Conservation (phyloP, 1,140 invertebrate species). For the Neuroterus valhalla region DNA sequence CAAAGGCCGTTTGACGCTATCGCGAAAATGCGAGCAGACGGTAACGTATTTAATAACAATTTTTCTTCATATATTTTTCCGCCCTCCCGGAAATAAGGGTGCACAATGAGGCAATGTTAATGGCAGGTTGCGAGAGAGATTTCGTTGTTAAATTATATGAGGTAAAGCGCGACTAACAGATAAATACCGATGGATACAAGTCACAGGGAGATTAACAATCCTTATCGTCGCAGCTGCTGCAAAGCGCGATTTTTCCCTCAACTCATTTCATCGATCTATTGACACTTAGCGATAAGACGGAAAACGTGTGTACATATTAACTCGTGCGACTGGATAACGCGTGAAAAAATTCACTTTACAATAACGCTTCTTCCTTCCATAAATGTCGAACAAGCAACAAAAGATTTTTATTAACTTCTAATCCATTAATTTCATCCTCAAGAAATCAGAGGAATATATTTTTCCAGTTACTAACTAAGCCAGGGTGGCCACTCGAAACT, state of each 20-base stretch:
- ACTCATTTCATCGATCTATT: constrained; percentile 23
- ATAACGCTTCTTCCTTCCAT: constrained; percentile 14
- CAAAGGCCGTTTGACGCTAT: constrained; percentile 22
- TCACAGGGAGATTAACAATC: constrained; percentile 19
- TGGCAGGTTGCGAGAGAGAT: constrained; percentile 23
- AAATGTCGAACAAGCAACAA: constrained; percentile 19
- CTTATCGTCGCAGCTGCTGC: constrained; percentile 16
- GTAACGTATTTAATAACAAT: constrained; percentile 21
- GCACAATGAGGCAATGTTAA: constrained; percentile 27
- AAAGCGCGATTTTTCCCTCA: constrained; percentile 26
- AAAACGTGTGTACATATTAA: constrained; percentile 27
- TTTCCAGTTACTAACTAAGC: no score
- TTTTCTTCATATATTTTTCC: constrained; percentile 10
- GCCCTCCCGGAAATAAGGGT: constrained; percentile 7
- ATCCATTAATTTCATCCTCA: constrained; percentile 5
- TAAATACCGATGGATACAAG: constrained; percentile 27
- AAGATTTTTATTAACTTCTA: constrained; percentile 10
- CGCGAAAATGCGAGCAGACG: constrained; percentile 10
- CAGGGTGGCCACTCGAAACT: no score
- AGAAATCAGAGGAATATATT: no score
- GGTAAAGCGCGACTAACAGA: constrained; percentile 26
- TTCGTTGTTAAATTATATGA: constrained; percentile 29
- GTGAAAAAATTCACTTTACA: constrained; percentile 26
- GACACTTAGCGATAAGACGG: constrained; percentile 29
- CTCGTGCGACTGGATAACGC: constrained; percentile 30